Percentiles rank a stretch among this genome's conserved stretches.
Evolutionary conservation across 2,797 vertebrate species (phyloP).

Genomic region (Picus viridis): DNA sequence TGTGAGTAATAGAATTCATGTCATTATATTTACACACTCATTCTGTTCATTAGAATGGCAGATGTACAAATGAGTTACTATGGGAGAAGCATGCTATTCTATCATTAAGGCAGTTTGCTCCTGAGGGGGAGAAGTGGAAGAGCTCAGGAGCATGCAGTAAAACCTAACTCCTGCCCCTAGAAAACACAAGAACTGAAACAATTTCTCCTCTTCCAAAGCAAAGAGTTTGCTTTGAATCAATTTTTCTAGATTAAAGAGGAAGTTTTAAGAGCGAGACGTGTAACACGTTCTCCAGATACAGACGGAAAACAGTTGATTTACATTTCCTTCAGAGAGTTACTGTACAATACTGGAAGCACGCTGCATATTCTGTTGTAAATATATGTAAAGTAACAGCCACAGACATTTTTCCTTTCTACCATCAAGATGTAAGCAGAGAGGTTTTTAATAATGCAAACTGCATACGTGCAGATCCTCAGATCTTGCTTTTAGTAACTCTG

Average conservation of each 20-base stretch:
- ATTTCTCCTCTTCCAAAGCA: not conserved
- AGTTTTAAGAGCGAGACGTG: not conserved
- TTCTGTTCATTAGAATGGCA: constrained; percentile 4
- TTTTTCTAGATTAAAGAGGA: not conserved
- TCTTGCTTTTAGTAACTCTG: not conserved
- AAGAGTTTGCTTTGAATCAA: not conserved
- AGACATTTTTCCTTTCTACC: not conserved
- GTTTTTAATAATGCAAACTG: constrained; percentile 50
- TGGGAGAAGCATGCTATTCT: not conserved
- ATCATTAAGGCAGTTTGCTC: constrained; percentile 23
- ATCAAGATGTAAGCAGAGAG: not conserved
- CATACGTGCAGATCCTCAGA: not conserved
- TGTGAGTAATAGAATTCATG: not conserved
- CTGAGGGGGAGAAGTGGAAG: not conserved
- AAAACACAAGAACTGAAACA: not conserved
- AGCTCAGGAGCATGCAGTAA: not conserved
- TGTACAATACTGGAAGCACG: not conserved
- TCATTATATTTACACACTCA: not conserved
- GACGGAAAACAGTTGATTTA: not conserved
- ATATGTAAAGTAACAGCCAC: constrained; percentile 1
- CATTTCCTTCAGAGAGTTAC: not conserved
- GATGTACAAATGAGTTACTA: constrained; percentile 13
- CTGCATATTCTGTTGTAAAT: constrained; percentile 14
- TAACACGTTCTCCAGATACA: not conserved
- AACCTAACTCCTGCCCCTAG: not conserved